A percentile compares a stretch with the other conserved stretches of the same genome.
Evolutionary conservation across 64 coral and sea anemone genomes (phyloP).

Genomic region (Acropora yongei): DNA sequence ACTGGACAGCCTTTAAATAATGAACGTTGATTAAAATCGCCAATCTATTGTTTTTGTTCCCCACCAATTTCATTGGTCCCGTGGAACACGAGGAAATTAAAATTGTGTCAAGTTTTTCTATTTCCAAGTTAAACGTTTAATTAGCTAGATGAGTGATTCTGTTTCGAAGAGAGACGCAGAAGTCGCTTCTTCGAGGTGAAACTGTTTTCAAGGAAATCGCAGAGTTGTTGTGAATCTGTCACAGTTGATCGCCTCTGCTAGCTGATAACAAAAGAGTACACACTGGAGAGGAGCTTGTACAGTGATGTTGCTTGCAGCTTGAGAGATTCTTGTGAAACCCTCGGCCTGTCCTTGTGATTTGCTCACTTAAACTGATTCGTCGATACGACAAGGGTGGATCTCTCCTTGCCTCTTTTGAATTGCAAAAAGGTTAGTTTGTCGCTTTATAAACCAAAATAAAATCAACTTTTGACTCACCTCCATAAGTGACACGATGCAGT

Average conservation of each 20-base stretch:
- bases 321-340: neutral
- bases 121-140: neutral
- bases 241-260: constrained; percentile 34
- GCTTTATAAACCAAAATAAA: neutral
- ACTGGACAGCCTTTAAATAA: constrained; percentile 50
- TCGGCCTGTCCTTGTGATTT: too few species aligned
- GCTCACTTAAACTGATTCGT: neutral
- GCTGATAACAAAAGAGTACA: constrained; percentile 40
- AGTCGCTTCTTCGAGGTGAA: too few species aligned
- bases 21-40: constrained; percentile 52
- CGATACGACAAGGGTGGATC: neutral
- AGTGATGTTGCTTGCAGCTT: constrained; percentile 4
- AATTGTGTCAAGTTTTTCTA: constrained; percentile 24
- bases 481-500: neutral
- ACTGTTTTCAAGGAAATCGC: neutral
- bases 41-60: constrained; percentile 47
- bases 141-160: neutral
- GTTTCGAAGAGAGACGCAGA: neutral
- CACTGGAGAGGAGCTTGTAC: neutral
- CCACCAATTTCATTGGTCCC: constrained; percentile 18
- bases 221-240: constrained; percentile 5
- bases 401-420: neutral
- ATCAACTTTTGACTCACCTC: too few species aligned
- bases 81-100: constrained; percentile 3
- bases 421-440: constrained; percentile 4